These are phyloP conservation scores for Lepeophtheirus salmonis DNA, from an alignment of 1,140 invertebrate species.

Conservation along the genomic window DNA sequence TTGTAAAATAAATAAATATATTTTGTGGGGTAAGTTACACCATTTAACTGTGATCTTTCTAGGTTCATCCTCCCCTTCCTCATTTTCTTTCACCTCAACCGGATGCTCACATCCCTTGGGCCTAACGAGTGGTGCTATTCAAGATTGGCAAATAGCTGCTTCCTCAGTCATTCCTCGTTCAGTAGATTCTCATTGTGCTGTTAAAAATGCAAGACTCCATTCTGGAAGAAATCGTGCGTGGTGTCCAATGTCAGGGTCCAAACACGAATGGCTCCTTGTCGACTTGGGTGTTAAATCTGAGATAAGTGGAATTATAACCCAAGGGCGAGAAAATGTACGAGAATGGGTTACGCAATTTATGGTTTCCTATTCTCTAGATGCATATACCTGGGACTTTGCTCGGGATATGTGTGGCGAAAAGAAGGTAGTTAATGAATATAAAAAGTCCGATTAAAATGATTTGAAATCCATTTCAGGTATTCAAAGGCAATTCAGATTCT, in stretches of 20 bases:
- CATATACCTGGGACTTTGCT: conserved; percentile 33
- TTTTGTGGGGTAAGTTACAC: too few relatives aligned
- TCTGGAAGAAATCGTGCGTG: conserved; percentile 32
- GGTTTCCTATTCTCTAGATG: conserved; percentile 34
- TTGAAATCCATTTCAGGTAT: conserved; percentile 31
- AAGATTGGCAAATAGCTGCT: conserved; percentile 39
- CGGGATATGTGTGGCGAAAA: conserved; percentile 33
- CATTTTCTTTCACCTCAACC: conserved; percentile 12
- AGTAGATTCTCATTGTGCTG: conserved; percentile 33
- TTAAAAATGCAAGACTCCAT: conserved; percentile 35
- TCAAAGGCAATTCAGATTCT: conserved; percentile 34
- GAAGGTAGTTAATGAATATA: conserved; percentile 27
- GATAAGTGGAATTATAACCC: conserved; percentile 35
- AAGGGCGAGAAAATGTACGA: conserved; percentile 33
- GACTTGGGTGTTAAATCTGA: conserved; percentile 33
- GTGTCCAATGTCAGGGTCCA: conserved; percentile 34
- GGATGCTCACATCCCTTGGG: conserved; percentile 32
- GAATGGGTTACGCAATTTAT: conserved; percentile 35
- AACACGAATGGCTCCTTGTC: conserved; percentile 37
- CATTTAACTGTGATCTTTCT: too few relatives aligned
- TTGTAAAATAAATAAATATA: too few relatives aligned
- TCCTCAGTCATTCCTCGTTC: conserved; percentile 32
- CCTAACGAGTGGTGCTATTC: conserved; percentile 34
- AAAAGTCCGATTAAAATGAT: too few relatives aligned
- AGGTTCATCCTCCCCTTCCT: too few relatives aligned